phyloP scores from a whole-genome alignment of 1,140 invertebrate species.

The Chionoecetes opilio region DNA sequence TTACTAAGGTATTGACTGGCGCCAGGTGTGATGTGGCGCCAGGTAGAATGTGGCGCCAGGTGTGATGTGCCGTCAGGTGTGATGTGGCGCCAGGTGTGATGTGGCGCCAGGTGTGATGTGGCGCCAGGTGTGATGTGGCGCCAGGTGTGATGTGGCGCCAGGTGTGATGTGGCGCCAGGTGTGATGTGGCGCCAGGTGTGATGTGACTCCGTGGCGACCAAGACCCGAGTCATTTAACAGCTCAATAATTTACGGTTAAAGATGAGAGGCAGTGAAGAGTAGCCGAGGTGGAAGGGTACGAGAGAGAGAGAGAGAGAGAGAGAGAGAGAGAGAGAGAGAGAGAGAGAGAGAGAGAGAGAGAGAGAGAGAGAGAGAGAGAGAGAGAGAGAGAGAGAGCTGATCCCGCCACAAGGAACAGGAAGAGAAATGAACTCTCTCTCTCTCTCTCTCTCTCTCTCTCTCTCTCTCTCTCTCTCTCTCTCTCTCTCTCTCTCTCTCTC shows the following conservation, averaged over 20 bases:
- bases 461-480: no score
- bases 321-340: neutral
- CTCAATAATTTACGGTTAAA: constrained; percentile 22
- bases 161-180: neutral
- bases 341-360: neutral
- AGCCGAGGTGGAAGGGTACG: neutral
- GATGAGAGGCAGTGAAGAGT: constrained; percentile 5
- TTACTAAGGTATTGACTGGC: no score
- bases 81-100: no score
- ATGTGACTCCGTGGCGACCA: neutral
- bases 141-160: neutral
- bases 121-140: neutral
- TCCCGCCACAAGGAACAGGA: neutral
- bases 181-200: neutral
- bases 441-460: no score
- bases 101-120: no score
- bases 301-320: neutral
- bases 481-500: no score
- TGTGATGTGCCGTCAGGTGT: neutral
- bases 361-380: neutral
- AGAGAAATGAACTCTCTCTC: neutral
- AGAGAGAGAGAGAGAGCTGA: neutral
- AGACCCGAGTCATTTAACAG: neutral
- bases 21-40: no score
- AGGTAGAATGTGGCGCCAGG: neutral